phyloP scores from a whole-genome alignment of 1,140 invertebrate genomes.

The Drosophila sp. region DNA sequence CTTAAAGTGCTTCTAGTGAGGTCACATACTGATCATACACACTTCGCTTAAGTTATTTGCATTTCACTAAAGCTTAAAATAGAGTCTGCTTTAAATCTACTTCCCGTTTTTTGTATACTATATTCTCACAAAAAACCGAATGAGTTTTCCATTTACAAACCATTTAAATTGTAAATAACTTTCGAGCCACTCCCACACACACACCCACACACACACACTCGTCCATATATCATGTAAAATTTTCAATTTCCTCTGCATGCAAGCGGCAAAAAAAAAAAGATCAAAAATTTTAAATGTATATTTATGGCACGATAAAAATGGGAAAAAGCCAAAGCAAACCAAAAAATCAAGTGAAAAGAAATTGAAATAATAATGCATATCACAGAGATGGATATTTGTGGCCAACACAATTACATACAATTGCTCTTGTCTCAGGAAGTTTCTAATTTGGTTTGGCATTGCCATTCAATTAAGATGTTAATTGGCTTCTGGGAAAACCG shows the following conservation, averaged over 20 bases:
- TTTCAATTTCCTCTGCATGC: slow-evolving; percentile 53
- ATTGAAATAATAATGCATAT: slow-evolving; percentile 51
- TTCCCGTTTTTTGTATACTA: not conserved
- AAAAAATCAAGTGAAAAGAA: not conserved
- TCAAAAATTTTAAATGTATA: slow-evolving; percentile 40
- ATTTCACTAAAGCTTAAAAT: slow-evolving; percentile 1
- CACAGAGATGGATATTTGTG: slow-evolving; percentile 33
- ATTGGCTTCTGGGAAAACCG: slow-evolving; percentile 53
- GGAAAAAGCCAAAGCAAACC: slow-evolving; percentile 3
- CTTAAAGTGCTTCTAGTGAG: too few species aligned
- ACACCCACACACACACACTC: slow-evolving; percentile 27
- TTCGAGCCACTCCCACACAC: slow-evolving; percentile 2
- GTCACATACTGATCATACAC: not conserved
- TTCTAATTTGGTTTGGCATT: slow-evolving; percentile 37
- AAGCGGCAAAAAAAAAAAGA: slow-evolving; percentile 14
- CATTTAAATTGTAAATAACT: slow-evolving; percentile 52
- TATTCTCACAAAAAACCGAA: not conserved
- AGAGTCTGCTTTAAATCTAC: not conserved
- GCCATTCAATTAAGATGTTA: slow-evolving; percentile 76
- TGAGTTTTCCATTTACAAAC: slow-evolving; percentile 11
- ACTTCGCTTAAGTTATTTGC: not conserved
- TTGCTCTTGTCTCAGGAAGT: slow-evolving; percentile 16
- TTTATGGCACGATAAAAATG: slow-evolving; percentile 54
- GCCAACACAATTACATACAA: slow-evolving; percentile 60
- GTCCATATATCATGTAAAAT: slow-evolving; percentile 56